Evolutionary conservation across 1,140 invertebrate genomes (phyloP), one percentile per base, ranked within the genome.

Genomic region (Eulimnadia texana): DNA sequence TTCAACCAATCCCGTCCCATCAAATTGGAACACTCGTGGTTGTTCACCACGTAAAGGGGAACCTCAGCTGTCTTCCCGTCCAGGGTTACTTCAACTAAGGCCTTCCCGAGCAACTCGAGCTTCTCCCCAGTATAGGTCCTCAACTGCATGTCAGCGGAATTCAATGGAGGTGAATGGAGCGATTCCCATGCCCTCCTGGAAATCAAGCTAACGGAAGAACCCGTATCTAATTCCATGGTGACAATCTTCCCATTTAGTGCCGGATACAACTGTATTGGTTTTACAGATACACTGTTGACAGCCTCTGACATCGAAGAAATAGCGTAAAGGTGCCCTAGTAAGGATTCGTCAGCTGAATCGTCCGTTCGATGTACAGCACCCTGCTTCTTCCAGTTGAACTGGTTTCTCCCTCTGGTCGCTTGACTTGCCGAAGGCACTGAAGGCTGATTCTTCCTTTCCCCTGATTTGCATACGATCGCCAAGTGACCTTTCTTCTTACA

Each of bases 401-500:
- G 42, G 42, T 11, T 47, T 47, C 42, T 47, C 10, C 42, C 42
- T 10, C 10, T n/a, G 42, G n/a, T n/a, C 42, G 10, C 42, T 47
- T n/a, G 42, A 47, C 10, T 10, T 11, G 10, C 10, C 10, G 42
- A 11, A 10, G n/a, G 10, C n/a, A 11, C 42, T 10, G 10, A n/a
- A n/a, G 10, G 42, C 10, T 47, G 42, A 47, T 47, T 47, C 42
- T 47, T n/a, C 10, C 10, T 47, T 10, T 47, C n/a, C 42, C 10
- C 42, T n/a, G n/a, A n/a, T n/a, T 47, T 49, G 24, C 60, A 61
- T 19, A 55, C 60, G 11, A 28, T n/a, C 2, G 60, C 50, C 19
- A 61, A 23, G 22, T 61, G 49, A 23, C 60, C 60, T 25, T 61
- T 61, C 25, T 61, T 61, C n/a, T 53, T 20, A 56, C 60, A 61